A percentile compares a stretch with the other conserved stretches of the same genome.
Evolutionary conservation across 2,797 vertebrate species (phyloP).

Genomic region (Mycteria americana): DNA sequence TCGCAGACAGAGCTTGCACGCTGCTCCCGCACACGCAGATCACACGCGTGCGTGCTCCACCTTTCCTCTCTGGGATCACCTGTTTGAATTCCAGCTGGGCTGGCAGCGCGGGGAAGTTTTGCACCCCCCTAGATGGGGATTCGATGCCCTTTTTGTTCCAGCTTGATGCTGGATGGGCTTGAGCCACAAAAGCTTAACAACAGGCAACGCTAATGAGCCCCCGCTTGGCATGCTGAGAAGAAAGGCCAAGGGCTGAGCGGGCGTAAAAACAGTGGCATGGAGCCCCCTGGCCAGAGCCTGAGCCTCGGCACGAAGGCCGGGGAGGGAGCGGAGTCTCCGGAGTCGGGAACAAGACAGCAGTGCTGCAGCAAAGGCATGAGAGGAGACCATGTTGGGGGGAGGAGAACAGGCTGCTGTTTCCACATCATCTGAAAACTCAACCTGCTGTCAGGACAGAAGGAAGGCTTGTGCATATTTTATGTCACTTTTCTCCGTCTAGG

Average conservation of each 20-base stretch:
- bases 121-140: neutral
- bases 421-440: constrained; percentile 61
- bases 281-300: neutral
- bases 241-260: constrained; percentile 39
- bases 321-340: neutral
- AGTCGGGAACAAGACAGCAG: neutral
- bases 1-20: neutral
- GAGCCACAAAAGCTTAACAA: constrained; percentile 47
- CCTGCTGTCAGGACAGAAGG: constrained; percentile 68
- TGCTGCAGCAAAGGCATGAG: neutral
- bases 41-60: accelerated
- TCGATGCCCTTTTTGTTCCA: constrained; percentile 41
- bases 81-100: constrained; percentile 22
- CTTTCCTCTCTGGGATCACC: neutral
- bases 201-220: constrained; percentile 54
- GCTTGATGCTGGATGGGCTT: neutral
- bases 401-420: constrained; percentile 61
- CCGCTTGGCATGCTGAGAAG: constrained; percentile 54
- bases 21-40: neutral
- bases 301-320: neutral
- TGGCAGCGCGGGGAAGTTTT: neutral
- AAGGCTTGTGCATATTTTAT: constrained; percentile 61
- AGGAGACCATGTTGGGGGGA: constrained; percentile 51
- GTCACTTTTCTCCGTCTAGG: constrained; percentile 54
- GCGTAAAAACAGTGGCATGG: constrained; percentile 16